phyloP scores from a whole-genome alignment of 2,888 invertebrate species.

The Glyphotaelius pellucidus region DNA sequence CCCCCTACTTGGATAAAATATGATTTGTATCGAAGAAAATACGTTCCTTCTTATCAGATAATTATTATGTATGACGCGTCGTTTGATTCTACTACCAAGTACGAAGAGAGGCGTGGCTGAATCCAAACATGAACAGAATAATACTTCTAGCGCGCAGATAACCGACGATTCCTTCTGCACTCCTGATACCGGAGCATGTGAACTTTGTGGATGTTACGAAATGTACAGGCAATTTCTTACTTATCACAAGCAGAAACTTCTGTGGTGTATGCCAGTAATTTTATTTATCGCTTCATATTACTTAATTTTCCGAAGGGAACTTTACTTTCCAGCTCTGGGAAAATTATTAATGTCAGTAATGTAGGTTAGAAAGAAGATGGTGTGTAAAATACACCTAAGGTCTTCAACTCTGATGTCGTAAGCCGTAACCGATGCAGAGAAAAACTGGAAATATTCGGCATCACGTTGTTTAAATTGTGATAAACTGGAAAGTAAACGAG shows the following conservation, averaged over 20 bases:
- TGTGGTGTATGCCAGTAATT: too few relatives aligned
- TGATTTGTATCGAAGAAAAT: not conserved
- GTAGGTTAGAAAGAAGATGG: not conserved
- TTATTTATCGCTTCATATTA: not conserved
- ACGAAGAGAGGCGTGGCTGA: conserved; percentile 14
- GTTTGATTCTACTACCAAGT: not conserved
- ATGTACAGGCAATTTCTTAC: too few relatives aligned
- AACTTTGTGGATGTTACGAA: not conserved
- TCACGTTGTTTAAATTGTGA: not conserved
- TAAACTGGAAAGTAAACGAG: not conserved
- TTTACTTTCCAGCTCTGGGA: not conserved
- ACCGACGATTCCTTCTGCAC: conserved; percentile 7
- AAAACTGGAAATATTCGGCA: not conserved
- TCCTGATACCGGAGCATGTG: conserved; percentile 32
- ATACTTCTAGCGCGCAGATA: not conserved
- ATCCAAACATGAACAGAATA: conserved; percentile 12
- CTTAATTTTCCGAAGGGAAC: not conserved
- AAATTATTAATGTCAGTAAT: not conserved
- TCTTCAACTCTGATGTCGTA: not conserved
- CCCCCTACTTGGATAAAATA: not conserved
- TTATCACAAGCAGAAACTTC: too few relatives aligned
- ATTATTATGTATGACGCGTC: not conserved
- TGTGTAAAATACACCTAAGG: not conserved
- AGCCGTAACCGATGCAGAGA: not conserved
- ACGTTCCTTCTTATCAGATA: not conserved